Conservation (phyloP, 2,888 invertebrate genomes). For the Gymnoscelis rufifasciata region DNA sequence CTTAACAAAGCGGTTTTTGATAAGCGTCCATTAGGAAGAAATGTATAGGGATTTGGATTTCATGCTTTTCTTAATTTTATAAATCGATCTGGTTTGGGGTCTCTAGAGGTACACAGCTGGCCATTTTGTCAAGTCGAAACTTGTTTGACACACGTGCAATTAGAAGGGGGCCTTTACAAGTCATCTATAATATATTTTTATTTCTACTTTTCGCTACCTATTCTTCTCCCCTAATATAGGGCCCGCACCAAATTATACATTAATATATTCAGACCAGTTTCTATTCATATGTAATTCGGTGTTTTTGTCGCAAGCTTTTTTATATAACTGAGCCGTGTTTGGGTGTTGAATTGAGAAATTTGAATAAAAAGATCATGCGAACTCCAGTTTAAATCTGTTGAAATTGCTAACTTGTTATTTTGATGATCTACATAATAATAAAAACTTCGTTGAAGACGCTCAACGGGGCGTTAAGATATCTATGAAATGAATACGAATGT, state of each 20-base stretch:
- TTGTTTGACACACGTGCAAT: conserved; percentile 60
- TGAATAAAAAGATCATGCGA: conserved; percentile 63
- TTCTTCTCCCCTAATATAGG: conserved; percentile 68
- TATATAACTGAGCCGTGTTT: conserved; percentile 70
- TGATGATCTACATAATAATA: conserved; percentile 19
- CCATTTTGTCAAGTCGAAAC: conserved; percentile 51
- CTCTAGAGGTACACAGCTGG: conserved; percentile 42
- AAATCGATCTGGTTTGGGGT: conserved; percentile 21
- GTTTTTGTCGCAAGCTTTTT: conserved; percentile 66
- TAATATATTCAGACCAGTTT: conserved; percentile 77
- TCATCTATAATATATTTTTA: conserved; percentile 39
- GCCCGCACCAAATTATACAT: conserved; percentile 72
- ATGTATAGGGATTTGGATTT: conserved; percentile 20
- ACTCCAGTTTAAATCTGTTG: conserved; percentile 37
- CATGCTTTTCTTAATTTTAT: conserved; percentile 18
- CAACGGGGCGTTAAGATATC: not conserved
- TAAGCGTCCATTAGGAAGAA: not conserved
- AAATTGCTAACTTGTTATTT: conserved; percentile 21
- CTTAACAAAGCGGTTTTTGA: not conserved
- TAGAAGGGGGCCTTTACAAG: conserved; percentile 49
- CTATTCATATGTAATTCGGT: conserved; percentile 73
- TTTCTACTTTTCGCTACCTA: conserved; percentile 64
- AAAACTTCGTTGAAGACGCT: conserved; percentile 3
- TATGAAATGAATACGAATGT: conserved; percentile 1
- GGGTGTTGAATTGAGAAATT: conserved; percentile 69